Evolutionary conservation across 2,888 invertebrate genomes (phyloP).

Genomic region (Campoletis raptor): DNA sequence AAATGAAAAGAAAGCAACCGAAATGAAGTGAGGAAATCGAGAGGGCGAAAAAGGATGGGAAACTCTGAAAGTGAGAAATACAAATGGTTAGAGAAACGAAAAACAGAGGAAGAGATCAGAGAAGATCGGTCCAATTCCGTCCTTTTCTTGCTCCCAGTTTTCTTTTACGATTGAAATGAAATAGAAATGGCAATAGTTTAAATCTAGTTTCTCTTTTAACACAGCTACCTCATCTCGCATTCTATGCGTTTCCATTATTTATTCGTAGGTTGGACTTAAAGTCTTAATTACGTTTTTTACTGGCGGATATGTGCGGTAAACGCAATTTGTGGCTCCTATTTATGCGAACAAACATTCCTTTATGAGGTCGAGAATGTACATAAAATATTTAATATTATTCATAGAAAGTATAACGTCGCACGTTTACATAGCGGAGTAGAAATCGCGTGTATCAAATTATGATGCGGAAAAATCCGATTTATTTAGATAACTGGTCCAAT

Average conservation of each 20-base stretch:
- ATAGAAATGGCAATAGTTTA: constrained; percentile 6
- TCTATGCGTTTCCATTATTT: constrained; percentile 65
- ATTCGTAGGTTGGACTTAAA: constrained; percentile 61
- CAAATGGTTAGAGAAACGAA: background rate
- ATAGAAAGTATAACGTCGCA: background rate
- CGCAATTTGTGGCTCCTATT: constrained; percentile 6
- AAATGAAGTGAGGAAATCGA: background rate
- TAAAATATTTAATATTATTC: background rate
- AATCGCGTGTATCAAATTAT: background rate
- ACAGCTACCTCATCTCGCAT: constrained; percentile 53
- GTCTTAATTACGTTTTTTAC: constrained; percentile 65
- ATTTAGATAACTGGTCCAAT: too few species aligned
- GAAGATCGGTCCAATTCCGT: background rate
- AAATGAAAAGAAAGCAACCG: background rate
- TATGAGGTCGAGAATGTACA: background rate
- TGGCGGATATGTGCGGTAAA: constrained; percentile 31
- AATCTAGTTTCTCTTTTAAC: constrained; percentile 33
- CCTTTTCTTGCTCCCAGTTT: background rate
- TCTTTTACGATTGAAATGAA: constrained; percentile 6
- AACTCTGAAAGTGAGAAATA: background rate
- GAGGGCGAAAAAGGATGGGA: background rate
- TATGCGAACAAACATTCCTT: constrained; percentile 6
- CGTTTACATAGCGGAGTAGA: background rate
- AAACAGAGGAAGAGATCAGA: background rate
- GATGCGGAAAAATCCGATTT: background rate